Evolutionary conservation across 2,113 vertebrate species (phyloP), one percentile per base, ranked within the genome.

Genomic region (Seriola quinqueradiata): DNA sequence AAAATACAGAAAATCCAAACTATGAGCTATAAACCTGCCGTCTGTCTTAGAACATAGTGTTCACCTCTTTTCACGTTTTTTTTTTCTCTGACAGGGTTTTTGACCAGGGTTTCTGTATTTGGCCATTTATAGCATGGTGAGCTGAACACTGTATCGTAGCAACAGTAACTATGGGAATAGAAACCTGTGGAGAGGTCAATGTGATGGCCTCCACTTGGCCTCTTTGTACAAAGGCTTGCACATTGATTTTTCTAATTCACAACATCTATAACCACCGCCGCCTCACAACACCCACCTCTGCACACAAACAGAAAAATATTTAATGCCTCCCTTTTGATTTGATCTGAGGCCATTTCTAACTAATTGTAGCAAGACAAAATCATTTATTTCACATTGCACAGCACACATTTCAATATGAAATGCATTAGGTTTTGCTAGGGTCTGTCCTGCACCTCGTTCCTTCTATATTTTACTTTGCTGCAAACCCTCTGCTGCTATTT

Each of bases 151-250:
- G 90, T 93, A 88, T 88, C 90, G 17, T 91, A 92, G 92, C 91
- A 93, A 94, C 93, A 66, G 91, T 93, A 89, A 89, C 89, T 89
- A 90, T 90, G 86, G 88, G 79, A 92, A 92, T 86, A 80, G 87
- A 85, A 81, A 85, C 90, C 87, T 88, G 87, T 75, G 70, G 85
- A 84, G 87, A 88, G 92, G 91, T 93, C 92, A 92, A 46, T 78
- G 73, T 55, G 60, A 77, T 86, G 89, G 85, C 86, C 86, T 92
- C 85, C 82, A 79, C 81, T 90, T 90, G 91, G 86, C 87, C 87
- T 88, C 86, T 86, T 86, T 86, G 69, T 76, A 82, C 83, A 80
- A 84, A 88, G 70, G 65, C 70, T 84, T 19, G 21, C 74, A 46
- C 70, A 91, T 89, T 77, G 80, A 88, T 92, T 92, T 75, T 89